phyloP scores from a whole-genome alignment of 2,888 invertebrate species.

The Salticus scenicus region DNA sequence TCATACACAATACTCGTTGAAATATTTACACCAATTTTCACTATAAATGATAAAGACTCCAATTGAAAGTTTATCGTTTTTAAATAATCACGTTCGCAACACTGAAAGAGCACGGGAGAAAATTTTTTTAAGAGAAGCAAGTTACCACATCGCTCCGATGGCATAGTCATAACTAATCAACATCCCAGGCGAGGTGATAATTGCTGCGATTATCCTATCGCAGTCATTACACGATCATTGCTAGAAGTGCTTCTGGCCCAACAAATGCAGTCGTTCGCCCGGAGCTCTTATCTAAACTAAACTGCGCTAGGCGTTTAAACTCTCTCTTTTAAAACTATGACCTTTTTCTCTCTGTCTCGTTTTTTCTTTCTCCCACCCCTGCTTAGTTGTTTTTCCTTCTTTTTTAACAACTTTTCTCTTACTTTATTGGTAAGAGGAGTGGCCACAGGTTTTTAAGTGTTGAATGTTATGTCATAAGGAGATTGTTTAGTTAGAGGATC shows the following conservation, averaged over 20 bases:
- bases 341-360: conserved; percentile 46
- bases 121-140: neutral
- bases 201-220: conserved; percentile 15
- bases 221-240: neutral
- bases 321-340: conserved; percentile 57
- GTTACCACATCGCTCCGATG: neutral
- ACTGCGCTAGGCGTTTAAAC: conserved; percentile 63
- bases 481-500: conserved; percentile 50
- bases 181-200: conserved; percentile 13
- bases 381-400: conserved; percentile 46
- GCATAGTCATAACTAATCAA: neutral
- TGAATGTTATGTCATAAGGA: conserved; percentile 67
- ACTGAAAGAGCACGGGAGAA: neutral
- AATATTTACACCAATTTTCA: no score
- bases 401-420: conserved; percentile 60
- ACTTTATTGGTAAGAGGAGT: conserved; percentile 53
- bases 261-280: neutral
- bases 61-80: no score
- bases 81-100: neutral
- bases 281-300: conserved; percentile 50
- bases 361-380: conserved; percentile 40
- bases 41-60: no score
- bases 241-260: conserved; percentile 26
- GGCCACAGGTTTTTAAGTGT: conserved; percentile 54
- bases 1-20: no score